Evolutionary conservation across 1,140 invertebrate species (phyloP), one percentile per base, ranked within the genome.

Genomic region (Drosophila lowei): DNA sequence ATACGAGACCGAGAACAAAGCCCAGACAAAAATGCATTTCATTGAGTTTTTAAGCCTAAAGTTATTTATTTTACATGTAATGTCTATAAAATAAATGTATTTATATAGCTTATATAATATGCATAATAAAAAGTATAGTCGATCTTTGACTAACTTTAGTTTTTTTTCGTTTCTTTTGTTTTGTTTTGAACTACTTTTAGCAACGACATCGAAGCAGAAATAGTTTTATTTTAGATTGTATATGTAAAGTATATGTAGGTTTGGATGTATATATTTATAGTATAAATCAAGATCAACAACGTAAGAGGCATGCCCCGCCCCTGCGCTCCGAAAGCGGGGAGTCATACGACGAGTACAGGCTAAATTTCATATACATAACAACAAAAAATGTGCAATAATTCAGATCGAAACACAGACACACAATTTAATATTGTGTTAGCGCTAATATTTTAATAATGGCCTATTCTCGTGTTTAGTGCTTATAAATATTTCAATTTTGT

Each of bases 31-130:
- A 63, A 60, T 13, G 30, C 47, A 64, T 47, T 53, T 53, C 1
- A 13, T 68, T 79, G 57, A 53, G 72, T 79, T 77, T 60, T 83
- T 85, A 76, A 65, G 53, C 73, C 83, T 88, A 86, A 61, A 66
- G 63, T 76, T 75, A 71, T 86, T 88, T 86, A 88, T 86, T 83
- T 83, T 88, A 81, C 77, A 80, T 54, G 47, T 59, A 77, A 59
- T 70, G 60, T 44, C 74, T 86, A 86, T 55, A 68, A 75, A 68
- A 84, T 66, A 67, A 57, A 57, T 68, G 21, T 71, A 67, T 66
- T 64, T 56, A 54, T 54, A 60, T 62, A 71, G 59, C 62, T 75
- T 81, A 88, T 52, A 68, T 61, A 77, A 67, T 88, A 74, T 66
- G 67, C 50, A 63, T 61, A 68, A 57, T 53, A 62, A 64, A 75